Evolutionary conservation across 2,797 vertebrate genomes (phyloP).

Genomic region (Cossypha caffra): DNA sequence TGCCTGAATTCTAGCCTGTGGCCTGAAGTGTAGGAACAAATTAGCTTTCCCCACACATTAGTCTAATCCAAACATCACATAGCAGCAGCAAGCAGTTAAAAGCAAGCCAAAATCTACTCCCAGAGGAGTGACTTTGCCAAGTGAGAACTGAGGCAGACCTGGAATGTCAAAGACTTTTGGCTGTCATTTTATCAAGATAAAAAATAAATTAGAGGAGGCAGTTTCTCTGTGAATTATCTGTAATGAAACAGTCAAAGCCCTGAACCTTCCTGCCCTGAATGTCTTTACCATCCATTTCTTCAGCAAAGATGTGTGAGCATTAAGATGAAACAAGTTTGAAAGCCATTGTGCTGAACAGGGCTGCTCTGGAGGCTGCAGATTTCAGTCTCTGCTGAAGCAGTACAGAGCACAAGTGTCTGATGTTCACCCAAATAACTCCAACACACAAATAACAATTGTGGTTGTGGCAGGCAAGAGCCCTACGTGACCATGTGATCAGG

Average conservation of each 20-base stretch:
- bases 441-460: neutral
- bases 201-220: slow-evolving; percentile 55
- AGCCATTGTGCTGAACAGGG: neutral
- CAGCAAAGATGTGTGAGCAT: slow-evolving; percentile 31
- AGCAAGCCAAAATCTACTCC: neutral
- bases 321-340: slow-evolving; percentile 27
- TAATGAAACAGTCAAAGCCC: slow-evolving; percentile 50
- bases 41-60: neutral
- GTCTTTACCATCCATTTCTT: slow-evolving; percentile 23
- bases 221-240: slow-evolving; percentile 53
- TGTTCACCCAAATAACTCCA: neutral
- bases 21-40: slow-evolving; percentile 8
- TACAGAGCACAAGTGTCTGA: neutral
- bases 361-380: neutral
- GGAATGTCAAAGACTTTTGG: slow-evolving; percentile 36
- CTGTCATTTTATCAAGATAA: slow-evolving; percentile 50
- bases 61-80: slow-evolving; percentile 1
- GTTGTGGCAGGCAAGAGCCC: neutral
- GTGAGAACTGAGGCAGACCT: neutral
- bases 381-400: neutral
- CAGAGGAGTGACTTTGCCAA: slow-evolving; percentile 34
- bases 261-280: slow-evolving; percentile 35
- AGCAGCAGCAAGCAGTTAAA: slow-evolving; percentile 22
- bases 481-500: neutral
- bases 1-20: neutral